Evolutionary conservation across 2,888 invertebrate species (phyloP), one percentile per base, ranked within the genome.

Genomic region (Eubasilissa splendida): DNA sequence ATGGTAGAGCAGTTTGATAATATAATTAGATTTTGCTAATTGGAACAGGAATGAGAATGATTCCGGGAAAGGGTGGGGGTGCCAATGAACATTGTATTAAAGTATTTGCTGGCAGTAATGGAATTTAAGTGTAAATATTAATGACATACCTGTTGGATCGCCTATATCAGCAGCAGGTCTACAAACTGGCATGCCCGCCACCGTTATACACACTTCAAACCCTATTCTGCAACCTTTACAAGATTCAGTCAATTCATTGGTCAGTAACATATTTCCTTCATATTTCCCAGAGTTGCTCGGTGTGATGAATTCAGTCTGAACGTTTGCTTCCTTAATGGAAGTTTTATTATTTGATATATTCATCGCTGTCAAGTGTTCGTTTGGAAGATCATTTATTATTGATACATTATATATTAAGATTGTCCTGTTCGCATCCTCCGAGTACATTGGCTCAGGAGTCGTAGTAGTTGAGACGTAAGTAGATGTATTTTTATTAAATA

Each of bases 191-290:
- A 91, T 91, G 73, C 92, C 91, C 84, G 91, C 91, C 84, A 93
- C 90, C 74, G 93, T 91, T 87, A 93, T 92, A 88, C 94, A 93
- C 81, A 93, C 92, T 87, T 93, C 92, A 52, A 83, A 73, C 84
- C 88, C 87, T 83, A 84, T 89, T 88, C 90, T 88, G 89, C 91
- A 92, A 88, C 89, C 85, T 65, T 84, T 88, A 85, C 91, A 91
- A 86, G 90, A 90, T 84, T 86, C 88, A 22, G 58, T 77, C 50
- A 83, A 52, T 68, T 82, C 65, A 54, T 83, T 77, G 31, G 79
- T 80, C 10, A 65, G 70, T 42, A 42, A 42, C 42, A 4, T 42
- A 42, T 4, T 42, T 22, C 76, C 63, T 66, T 71, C 82, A n/a
- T 65, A 54, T 10, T 76, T 71, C 7, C 33, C 52, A 8, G 65